Evolutionary conservation across 2,888 invertebrate species (phyloP).

Genomic region (Dyspetes luteomarginatus): DNA sequence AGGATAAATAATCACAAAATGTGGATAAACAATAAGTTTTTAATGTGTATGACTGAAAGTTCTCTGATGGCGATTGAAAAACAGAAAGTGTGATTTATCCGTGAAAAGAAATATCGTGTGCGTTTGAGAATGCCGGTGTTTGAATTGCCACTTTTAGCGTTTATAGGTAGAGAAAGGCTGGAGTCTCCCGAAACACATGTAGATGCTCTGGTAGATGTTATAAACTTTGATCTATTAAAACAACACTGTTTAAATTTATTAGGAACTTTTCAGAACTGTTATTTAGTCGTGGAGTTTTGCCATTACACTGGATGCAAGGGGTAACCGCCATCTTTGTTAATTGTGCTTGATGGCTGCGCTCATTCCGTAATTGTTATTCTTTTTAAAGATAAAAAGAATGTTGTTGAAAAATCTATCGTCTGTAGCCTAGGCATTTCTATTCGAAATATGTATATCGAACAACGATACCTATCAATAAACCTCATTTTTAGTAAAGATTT

Average conservation of each 20-base stretch:
- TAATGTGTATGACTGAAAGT: neutral
- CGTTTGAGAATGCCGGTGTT: neutral
- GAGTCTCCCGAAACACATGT: neutral
- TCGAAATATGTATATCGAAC: no score
- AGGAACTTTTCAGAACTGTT: neutral
- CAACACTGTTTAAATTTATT: neutral
- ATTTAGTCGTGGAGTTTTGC: neutral
- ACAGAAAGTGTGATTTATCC: neutral
- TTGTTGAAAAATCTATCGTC: no score
- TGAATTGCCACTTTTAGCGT: neutral
- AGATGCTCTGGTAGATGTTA: neutral
- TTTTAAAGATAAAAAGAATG: no score
- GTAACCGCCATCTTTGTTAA: neutral
- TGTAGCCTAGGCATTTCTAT: no score
- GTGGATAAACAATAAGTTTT: neutral
- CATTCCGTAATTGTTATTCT: neutral
- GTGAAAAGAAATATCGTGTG: neutral
- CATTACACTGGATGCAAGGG: neutral
- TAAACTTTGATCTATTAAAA: neutral
- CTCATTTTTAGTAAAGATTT: no score
- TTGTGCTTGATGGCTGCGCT: neutral
- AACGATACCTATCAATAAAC: no score
- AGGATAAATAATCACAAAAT: neutral
- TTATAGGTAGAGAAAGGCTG: neutral
- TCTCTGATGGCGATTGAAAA: neutral